Evolutionary conservation across 2,888 invertebrate species (phyloP).

Genomic region (Idaea dimidiata): DNA sequence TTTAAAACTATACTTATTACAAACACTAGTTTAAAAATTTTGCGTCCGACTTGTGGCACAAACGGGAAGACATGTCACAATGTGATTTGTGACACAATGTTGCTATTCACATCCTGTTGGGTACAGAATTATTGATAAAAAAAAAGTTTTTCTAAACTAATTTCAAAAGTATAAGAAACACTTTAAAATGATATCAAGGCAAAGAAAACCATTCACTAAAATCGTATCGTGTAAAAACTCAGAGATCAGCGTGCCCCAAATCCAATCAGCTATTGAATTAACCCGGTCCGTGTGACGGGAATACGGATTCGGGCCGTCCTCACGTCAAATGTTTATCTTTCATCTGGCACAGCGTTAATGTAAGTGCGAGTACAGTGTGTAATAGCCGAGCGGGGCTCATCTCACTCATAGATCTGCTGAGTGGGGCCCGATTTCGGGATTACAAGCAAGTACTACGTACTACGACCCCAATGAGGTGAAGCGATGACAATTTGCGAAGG

Average conservation of each 20-base stretch:
- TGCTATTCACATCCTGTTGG: no score
- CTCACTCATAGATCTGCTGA: slow-evolving; percentile 54
- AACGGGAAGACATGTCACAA: no score
- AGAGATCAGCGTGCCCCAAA: slow-evolving; percentile 74
- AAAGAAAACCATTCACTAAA: slow-evolving; percentile 17
- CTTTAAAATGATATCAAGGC: no score
- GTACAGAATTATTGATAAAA: no score
- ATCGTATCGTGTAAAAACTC: slow-evolving; percentile 56
- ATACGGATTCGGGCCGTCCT: slow-evolving; percentile 75
- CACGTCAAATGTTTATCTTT: slow-evolving; percentile 80
- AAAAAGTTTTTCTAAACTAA: no score
- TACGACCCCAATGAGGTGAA: slow-evolving; percentile 33
- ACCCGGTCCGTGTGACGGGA: slow-evolving; percentile 77
- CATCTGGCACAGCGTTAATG: slow-evolving; percentile 73
- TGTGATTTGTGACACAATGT: no score
- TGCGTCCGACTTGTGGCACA: no score
- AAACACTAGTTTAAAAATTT: no score
- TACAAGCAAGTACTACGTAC: slow-evolving; percentile 29
- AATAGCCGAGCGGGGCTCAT: slow-evolving; percentile 46
- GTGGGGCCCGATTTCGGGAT: slow-evolving; percentile 41
- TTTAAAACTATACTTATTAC: no score
- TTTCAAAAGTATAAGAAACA: no score
- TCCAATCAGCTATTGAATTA: slow-evolving; percentile 81
- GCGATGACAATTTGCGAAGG: slow-evolving; percentile 32
- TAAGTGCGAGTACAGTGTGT: slow-evolving; percentile 58